These are phyloP conservation scores for Anagrus nilaparvatae DNA, from an alignment of 1,140 invertebrate genomes.

Conservation along the genomic window DNA sequence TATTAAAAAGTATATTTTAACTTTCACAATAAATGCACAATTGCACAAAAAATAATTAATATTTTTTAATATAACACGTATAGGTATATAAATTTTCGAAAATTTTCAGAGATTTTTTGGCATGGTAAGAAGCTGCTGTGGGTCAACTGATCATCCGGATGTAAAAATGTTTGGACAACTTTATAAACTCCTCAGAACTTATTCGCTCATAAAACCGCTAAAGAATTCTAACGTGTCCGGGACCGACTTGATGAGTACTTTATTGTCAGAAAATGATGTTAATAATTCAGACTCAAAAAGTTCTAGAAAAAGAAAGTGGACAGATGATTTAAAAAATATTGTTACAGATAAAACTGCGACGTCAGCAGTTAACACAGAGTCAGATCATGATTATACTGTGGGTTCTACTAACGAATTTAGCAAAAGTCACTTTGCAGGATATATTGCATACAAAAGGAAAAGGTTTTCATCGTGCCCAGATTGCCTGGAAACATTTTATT, in stretches of 20 bases:
- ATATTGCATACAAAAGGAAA: neutral
- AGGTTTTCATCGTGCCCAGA: neutral
- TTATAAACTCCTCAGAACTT: constrained; percentile 7
- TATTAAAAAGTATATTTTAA: too few species aligned
- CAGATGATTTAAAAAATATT: neutral
- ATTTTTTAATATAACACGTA: neutral
- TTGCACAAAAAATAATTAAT: neutral
- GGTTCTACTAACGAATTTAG: constrained; percentile 3
- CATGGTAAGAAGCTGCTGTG: constrained; percentile 11
- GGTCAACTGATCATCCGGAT: constrained; percentile 15
- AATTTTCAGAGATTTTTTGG: constrained; percentile 14
- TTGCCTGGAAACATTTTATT: neutral
- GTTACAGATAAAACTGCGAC: too few species aligned
- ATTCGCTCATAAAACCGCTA: constrained; percentile 12
- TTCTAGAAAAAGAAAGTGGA: constrained; percentile 3
- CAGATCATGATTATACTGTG: constrained; percentile 1
- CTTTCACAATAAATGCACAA: too few species aligned
- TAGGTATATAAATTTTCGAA: neutral
- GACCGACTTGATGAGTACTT: constrained; percentile 3
- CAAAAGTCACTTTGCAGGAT: constrained; percentile 4
- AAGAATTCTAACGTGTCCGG: constrained; percentile 8
- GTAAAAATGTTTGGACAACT: constrained; percentile 9
- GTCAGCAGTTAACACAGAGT: neutral
- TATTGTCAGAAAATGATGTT: constrained; percentile 1
- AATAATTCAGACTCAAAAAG: neutral